Evolutionary conservation across 2,113 vertebrate species (phyloP).

Genomic region (human): DNA sequence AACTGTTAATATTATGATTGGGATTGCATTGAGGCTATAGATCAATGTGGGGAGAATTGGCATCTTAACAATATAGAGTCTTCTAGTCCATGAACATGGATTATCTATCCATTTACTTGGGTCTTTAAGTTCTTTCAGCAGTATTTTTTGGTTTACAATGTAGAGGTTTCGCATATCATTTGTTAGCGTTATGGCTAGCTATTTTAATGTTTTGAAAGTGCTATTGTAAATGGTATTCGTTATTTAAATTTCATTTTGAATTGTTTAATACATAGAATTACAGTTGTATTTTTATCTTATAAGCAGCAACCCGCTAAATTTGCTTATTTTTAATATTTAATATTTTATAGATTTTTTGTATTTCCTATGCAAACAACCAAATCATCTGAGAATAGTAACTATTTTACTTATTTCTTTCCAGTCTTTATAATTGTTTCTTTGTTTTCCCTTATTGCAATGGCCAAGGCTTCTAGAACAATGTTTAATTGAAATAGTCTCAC

Average conservation of each 20-base stretch:
- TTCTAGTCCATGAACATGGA: background rate
- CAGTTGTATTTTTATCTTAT: background rate
- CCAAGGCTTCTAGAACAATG: background rate
- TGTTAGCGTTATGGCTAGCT: background rate
- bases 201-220: background rate
- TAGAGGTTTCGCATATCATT: background rate
- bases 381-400: background rate
- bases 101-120: background rate
- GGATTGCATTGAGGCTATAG: background rate
- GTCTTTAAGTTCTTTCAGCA: background rate
- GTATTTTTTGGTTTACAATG: background rate
- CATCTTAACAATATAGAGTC: background rate
- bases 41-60: background rate
- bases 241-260: background rate
- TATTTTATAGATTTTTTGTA: conserved; percentile 2
- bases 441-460: background rate
- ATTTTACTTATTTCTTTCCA: background rate
- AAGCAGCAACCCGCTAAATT: background rate
- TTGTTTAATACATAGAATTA: conserved; percentile 23
- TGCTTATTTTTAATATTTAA: conserved; percentile 28
- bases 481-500: conserved; percentile 29
- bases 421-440: conserved; percentile 21
- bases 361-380: background rate
- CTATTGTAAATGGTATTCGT: background rate
- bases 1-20: background rate